Evolutionary conservation across 2,113 vertebrate species (phyloP).

Genomic region (Dissostichus mawsoni): DNA sequence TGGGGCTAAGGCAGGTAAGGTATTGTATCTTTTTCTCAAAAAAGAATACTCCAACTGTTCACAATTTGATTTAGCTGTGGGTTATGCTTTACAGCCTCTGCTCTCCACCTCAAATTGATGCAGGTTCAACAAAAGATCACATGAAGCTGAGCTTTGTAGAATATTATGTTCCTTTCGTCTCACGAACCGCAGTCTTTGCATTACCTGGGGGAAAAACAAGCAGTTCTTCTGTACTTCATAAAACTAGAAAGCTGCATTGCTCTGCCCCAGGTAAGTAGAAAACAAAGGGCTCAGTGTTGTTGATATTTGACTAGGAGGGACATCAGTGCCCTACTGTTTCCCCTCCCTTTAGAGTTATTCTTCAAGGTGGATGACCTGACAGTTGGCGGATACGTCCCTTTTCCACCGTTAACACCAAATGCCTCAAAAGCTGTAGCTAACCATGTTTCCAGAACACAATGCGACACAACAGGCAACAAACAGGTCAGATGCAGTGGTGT

Average conservation of each 20-base stretch:
- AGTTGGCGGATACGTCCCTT: conserved; percentile 49
- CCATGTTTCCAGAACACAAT: conserved; percentile 64
- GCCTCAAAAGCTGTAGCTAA: conserved; percentile 39
- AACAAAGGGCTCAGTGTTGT: conserved; percentile 63
- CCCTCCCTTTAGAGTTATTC: conserved; percentile 20
- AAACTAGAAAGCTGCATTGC: conserved; percentile 14
- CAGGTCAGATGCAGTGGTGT: conserved; percentile 62
- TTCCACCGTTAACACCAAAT: conserved; percentile 8
- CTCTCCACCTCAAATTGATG: conserved; percentile 34
- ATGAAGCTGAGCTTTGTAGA: conserved; percentile 17
- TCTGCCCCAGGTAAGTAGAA: conserved; percentile 42
- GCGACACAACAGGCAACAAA: conserved; percentile 58
- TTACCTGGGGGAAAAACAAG: conserved; percentile 39
- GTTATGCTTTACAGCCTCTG: conserved; percentile 24
- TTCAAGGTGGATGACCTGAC: conserved; percentile 42
- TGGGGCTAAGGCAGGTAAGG: neutral
- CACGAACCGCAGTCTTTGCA: conserved; percentile 18
- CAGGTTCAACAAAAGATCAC: conserved; percentile 11
- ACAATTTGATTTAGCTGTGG: conserved; percentile 13
- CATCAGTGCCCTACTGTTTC: conserved; percentile 16
- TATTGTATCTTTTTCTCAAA: neutral
- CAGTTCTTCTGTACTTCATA: conserved; percentile 15
- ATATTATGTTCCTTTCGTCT: conserved; percentile 24
- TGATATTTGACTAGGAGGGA: conserved; percentile 33
- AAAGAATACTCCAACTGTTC: conserved; percentile 11